Conservation (phyloP, 2,113 vertebrate genomes). For the Trachemys scripta region DNA sequence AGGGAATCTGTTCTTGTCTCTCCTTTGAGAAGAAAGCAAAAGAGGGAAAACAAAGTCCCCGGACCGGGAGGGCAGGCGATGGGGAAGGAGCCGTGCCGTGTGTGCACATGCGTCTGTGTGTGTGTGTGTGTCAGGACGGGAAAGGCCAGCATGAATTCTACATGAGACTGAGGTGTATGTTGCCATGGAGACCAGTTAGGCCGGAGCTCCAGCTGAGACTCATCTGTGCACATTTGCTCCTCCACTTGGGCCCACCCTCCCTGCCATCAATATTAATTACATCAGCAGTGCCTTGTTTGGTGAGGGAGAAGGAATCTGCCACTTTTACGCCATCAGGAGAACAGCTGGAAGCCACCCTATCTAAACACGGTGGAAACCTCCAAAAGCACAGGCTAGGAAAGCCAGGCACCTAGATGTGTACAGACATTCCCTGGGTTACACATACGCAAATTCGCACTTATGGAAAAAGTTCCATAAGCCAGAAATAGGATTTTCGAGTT, state of each 20-base stretch:
- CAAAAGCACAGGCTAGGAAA: rapidly evolving
- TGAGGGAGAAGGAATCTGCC: neutral
- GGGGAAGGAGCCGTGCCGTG: neutral
- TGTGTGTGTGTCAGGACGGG: neutral
- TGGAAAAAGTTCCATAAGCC: too few species aligned
- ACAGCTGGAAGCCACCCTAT: neutral
- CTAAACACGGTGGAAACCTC: neutral
- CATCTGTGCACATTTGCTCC: constrained; percentile 45
- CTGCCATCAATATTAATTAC: constrained; percentile 47
- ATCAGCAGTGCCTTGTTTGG: neutral
- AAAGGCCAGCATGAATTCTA: constrained; percentile 88
- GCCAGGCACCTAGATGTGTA: rapidly evolving
- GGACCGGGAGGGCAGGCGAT: neutral
- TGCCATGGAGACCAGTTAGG: constrained; percentile 77
- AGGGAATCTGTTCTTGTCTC: rapidly evolving
- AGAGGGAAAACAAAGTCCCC: neutral
- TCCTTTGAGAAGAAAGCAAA: neutral
- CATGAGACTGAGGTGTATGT: constrained; percentile 80
- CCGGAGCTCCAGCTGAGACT: constrained; percentile 74
- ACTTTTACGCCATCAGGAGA: neutral
- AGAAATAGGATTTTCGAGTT: too few species aligned
- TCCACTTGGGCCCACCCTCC: neutral
- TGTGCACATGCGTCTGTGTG: rapidly evolving
- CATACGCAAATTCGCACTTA: too few species aligned
- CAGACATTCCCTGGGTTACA: too few species aligned